Conservation (phyloP, 2,888 invertebrate genomes). For the Mythimna impura region DNA sequence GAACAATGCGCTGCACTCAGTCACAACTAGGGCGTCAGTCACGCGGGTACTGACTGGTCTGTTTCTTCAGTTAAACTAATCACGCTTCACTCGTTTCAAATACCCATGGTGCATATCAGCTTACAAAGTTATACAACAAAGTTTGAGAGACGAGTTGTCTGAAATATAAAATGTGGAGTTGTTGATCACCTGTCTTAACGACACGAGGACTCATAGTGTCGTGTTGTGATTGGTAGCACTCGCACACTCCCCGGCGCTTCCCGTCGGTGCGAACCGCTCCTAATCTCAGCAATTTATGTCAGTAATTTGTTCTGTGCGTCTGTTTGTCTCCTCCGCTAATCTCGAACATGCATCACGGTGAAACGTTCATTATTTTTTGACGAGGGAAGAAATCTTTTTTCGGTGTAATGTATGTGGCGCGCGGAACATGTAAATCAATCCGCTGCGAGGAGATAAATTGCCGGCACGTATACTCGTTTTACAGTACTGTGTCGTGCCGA, state of each 20-base stretch:
- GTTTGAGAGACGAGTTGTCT: not conserved
- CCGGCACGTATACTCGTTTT: not conserved
- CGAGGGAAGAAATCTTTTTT: slow-evolving; percentile 36
- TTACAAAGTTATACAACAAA: not conserved
- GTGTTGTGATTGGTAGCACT: slow-evolving; percentile 17
- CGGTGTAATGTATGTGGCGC: slow-evolving; percentile 32
- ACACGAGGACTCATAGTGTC: not conserved
- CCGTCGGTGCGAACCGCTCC: slow-evolving; percentile 21
- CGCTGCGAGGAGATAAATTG: slow-evolving; percentile 23
- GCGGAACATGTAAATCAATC: slow-evolving; percentile 52
- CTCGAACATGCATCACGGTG: slow-evolving; percentile 54
- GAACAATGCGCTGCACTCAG: not conserved
- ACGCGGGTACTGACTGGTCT: not conserved
- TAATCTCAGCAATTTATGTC: slow-evolving; percentile 59
- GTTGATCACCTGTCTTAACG: not conserved
- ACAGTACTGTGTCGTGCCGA: not conserved
- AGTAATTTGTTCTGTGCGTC: slow-evolving; percentile 57
- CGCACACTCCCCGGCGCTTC: not conserved
- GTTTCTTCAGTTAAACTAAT: not conserved
- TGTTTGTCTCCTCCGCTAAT: slow-evolving; percentile 60
- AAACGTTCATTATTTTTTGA: slow-evolving; percentile 58
- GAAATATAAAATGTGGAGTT: not conserved
- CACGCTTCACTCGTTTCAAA: not conserved
- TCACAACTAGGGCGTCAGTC: not conserved
- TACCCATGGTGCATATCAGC: not conserved